Base-by-base conservation (phyloP, 2,888 invertebrate genomes). In the Galeruca laticollis region DNA sequence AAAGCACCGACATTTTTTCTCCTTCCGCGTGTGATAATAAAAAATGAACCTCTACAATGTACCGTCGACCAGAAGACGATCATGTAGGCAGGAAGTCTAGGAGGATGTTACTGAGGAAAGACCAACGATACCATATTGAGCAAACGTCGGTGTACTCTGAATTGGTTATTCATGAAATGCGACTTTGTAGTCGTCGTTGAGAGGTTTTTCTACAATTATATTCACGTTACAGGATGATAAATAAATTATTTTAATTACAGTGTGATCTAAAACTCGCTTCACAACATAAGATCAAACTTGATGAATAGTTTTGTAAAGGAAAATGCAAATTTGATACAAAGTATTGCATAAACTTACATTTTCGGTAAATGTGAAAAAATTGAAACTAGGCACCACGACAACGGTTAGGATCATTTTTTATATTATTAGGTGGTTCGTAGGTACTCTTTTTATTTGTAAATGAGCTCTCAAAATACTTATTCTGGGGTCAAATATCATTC, bases 61-160 rank as follows among this genome's bases (percentile, higher is more conserved):
- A 52, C 21, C 21, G 52, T 26, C 26, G 21, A 52, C 56, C 56
- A 57, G 56, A 57, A 57, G n/a, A 33, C 35, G 8, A 35, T 18
- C 35, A 57, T 57, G 56, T 57, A 57, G 56, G 56, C 56, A 56
- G 56, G 56, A 56, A 56, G 56, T 57, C 56, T 57, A 57, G 35
- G 56, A 57, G 56, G 56, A 57, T 57, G 56, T 35, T 18, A 35
- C 15, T 13, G 56, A 33, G 56, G 33, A 57, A 18, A 57, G 56
- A 57, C 54, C 54, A n/a, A 13, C 54, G 54, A 54, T 54, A 54
- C 35, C 56, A 57, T 57, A 57, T 57, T 35, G 56, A 57, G 56
- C 56, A 10, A 57, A 33, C 35, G 35, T 33, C 56, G 54, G 54
- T 31, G 5, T 26, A 31, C 6, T 13, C 54, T 9, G 31, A 13